Evolutionary conservation across 2,113 vertebrate genomes (phyloP).

Genomic region (Marmota flaviventris): DNA sequence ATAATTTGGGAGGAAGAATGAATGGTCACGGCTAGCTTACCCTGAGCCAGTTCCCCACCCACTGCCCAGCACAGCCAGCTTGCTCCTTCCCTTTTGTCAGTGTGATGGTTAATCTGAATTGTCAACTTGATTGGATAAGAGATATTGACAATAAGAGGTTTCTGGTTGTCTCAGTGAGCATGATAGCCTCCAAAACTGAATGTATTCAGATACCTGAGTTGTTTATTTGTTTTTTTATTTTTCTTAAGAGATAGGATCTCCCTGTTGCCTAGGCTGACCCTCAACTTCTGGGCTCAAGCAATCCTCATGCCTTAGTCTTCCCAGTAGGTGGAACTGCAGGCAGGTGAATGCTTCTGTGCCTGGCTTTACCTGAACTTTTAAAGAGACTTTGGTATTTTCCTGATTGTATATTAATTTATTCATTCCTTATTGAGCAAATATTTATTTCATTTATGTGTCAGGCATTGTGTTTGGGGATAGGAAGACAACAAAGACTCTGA

Average conservation of each 20-base stretch:
- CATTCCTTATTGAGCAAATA: background rate
- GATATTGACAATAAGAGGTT: too few species aligned
- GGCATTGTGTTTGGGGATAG: background rate
- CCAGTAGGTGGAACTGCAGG: background rate
- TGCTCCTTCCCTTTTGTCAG: background rate
- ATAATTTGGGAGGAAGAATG: slow-evolving; percentile 12
- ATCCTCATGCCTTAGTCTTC: background rate
- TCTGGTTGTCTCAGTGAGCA: too few species aligned
- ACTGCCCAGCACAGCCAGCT: background rate
- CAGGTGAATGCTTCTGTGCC: background rate
- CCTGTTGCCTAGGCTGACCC: background rate
- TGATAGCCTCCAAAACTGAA: background rate
- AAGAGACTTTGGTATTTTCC: background rate
- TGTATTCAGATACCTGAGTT: background rate
- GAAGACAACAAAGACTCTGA: background rate
- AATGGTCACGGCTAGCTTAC: background rate
- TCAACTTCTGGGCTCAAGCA: background rate
- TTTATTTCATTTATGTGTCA: background rate
- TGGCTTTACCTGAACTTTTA: background rate
- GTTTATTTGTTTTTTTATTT: background rate
- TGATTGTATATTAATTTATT: background rate
- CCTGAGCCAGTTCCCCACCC: background rate
- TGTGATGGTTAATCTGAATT: too few species aligned
- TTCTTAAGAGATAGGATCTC: background rate
- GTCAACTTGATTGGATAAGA: too few species aligned